phyloP scores from a whole-genome alignment of 2,888 invertebrate genomes.

The Dryococelus australis region DNA sequence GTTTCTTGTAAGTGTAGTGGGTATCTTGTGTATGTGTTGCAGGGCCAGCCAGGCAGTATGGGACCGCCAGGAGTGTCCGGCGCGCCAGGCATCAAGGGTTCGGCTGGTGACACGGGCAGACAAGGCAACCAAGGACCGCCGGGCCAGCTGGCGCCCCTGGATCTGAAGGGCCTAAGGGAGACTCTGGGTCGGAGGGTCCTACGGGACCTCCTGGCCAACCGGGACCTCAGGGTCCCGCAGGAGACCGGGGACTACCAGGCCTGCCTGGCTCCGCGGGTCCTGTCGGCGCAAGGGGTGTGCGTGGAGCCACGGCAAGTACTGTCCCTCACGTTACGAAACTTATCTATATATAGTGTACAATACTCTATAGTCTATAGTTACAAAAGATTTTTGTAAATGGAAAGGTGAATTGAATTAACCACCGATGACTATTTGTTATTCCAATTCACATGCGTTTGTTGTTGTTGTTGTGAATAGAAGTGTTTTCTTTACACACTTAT shows the following conservation, averaged over 20 bases:
- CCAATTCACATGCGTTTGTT: too few relatives aligned
- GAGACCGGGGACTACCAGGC: constrained; percentile 71
- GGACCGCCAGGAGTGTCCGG: constrained; percentile 76
- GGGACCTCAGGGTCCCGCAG: constrained; percentile 73
- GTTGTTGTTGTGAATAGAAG: too few relatives aligned
- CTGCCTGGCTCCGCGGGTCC: constrained; percentile 69
- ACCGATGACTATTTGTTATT: too few relatives aligned
- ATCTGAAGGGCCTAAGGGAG: constrained; percentile 77
- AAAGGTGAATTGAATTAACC: too few relatives aligned
- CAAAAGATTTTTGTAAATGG: not conserved
- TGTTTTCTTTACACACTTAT: too few relatives aligned
- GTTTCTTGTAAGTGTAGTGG: too few relatives aligned
- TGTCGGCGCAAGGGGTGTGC: constrained; percentile 69
- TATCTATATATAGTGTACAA: not conserved
- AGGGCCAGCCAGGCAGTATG: constrained; percentile 76
- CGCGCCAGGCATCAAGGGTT: constrained; percentile 73
- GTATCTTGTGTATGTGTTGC: not conserved
- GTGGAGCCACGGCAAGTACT: constrained; percentile 67
- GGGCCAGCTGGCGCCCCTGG: constrained; percentile 77
- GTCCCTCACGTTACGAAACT: too few relatives aligned
- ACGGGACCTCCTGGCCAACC: constrained; percentile 73
- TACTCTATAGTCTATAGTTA: not conserved
- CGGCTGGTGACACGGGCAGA: constrained; percentile 73
- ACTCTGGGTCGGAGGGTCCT: constrained; percentile 73
- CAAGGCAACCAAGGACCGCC: constrained; percentile 71